phyloP scores from a whole-genome alignment of 2,113 vertebrate genomes.

The Taurulus bubalis region DNA sequence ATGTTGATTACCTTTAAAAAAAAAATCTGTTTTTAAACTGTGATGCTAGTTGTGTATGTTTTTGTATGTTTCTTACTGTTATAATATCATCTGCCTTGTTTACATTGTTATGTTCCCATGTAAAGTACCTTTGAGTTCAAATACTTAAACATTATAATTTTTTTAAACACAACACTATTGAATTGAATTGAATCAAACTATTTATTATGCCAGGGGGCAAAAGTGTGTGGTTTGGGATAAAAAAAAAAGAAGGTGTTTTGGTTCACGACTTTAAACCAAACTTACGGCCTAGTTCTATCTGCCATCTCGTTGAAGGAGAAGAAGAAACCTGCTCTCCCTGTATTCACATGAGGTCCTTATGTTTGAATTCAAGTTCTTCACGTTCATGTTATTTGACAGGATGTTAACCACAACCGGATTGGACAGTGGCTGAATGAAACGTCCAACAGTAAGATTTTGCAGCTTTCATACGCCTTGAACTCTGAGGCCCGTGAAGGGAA shows the following conservation, averaged over 20 bases:
- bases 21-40: no score
- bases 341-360: not conserved
- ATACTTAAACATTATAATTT: no score
- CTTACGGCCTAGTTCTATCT: no score
- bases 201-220: no score
- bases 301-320: not conserved
- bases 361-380: not conserved
- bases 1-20: not conserved
- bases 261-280: slow-evolving; percentile 46
- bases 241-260: not conserved
- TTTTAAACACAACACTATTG: no score
- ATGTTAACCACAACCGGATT: slow-evolving; percentile 64
- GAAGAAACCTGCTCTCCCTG: not conserved
- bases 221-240: no score
- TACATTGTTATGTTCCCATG: no score
- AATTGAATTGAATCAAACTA: no score
- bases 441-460: slow-evolving; percentile 66
- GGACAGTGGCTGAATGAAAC: slow-evolving; percentile 77
- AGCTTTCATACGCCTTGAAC: slow-evolving; percentile 75
- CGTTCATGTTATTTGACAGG: slow-evolving; percentile 51
- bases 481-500: slow-evolving; percentile 72
- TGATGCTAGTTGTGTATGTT: no score
- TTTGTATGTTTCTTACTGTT: no score
- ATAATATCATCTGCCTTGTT: no score
- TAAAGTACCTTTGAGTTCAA: no score